phyloP scores from a whole-genome alignment of 2,888 invertebrate genomes.

The Cactoblastis cactorum region DNA sequence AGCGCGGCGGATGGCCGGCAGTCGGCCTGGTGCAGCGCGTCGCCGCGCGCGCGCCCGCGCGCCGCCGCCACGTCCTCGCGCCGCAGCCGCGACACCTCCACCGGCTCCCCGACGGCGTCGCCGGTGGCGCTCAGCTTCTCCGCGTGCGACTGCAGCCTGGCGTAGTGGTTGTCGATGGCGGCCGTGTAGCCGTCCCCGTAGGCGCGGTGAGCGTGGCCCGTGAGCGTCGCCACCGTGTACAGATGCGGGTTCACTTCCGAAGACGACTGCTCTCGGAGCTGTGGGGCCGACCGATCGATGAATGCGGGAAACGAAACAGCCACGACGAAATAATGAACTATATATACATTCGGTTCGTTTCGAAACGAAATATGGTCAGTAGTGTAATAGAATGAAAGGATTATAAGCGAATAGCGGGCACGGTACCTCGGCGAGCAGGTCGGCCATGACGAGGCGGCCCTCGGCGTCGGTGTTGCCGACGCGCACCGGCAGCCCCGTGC shows the following conservation, averaged over 20 bases:
- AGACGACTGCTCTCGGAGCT: conserved; percentile 83
- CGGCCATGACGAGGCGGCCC: conserved; percentile 95
- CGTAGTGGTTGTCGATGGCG: conserved; percentile 88
- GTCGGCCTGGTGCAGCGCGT: conserved; percentile 90
- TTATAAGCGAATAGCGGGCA: not conserved
- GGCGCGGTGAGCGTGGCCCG: conserved; percentile 88
- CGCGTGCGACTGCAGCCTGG: conserved; percentile 74
- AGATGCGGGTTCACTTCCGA: conserved; percentile 88
- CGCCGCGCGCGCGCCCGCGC: conserved; percentile 86
- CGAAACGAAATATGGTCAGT: too few relatives aligned
- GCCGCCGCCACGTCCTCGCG: conserved; percentile 86
- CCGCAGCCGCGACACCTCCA: conserved; percentile 87
- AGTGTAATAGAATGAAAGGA: too few relatives aligned
- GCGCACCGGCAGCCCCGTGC: conserved; percentile 90
- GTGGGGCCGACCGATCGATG: too few relatives aligned
- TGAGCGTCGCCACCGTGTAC: conserved; percentile 94
- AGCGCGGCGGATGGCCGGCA: conserved; percentile 83
- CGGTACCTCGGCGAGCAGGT: conserved; percentile 83
- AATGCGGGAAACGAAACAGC: too few relatives aligned
- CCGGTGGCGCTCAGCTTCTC: conserved; percentile 81
- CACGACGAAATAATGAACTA: too few relatives aligned
- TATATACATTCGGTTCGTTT: too few relatives aligned
- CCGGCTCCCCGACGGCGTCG: conserved; percentile 85
- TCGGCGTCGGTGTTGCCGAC: conserved; percentile 98
- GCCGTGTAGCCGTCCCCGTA: conserved; percentile 87